Conservation (phyloP, 1,140 invertebrate genomes). For the Anastrepha ludens region DNA sequence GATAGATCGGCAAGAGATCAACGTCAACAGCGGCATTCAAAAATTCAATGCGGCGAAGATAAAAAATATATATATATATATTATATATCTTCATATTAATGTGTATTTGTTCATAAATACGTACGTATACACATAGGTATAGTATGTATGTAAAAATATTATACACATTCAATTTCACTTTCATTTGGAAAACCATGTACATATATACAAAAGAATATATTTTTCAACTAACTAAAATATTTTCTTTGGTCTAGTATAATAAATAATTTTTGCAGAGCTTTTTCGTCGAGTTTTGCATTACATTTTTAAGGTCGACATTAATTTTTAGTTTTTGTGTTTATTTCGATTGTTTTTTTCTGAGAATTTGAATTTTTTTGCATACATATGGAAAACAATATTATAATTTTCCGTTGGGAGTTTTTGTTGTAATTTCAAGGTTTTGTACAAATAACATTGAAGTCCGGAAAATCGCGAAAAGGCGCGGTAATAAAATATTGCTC, state of each 20-base stretch:
- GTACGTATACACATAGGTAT: no score
- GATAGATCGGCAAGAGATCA: conserved; percentile 22
- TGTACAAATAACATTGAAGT: no score
- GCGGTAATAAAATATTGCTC: no score
- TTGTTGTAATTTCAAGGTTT: no score
- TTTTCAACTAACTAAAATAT: background rate
- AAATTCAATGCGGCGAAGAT: background rate
- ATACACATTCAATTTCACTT: background rate
- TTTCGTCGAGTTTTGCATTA: background rate
- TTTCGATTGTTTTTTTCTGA: no score
- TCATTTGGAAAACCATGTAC: background rate
- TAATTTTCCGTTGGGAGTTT: no score
- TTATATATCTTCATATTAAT: background rate
- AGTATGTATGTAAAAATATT: background rate
- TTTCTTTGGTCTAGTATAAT: no score
- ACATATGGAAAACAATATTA: no score
- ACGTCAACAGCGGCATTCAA: conserved; percentile 2
- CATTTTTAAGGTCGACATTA: background rate
- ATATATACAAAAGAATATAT: background rate
- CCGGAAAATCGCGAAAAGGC: no score
- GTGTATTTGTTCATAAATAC: background rate
- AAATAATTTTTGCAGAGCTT: background rate
- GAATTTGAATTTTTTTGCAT: no score
- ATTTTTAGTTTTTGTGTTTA: no score
- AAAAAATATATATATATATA: background rate